phyloP scores from a whole-genome alignment of 2,797 vertebrate species.

The Austrolebias charrua region DNA sequence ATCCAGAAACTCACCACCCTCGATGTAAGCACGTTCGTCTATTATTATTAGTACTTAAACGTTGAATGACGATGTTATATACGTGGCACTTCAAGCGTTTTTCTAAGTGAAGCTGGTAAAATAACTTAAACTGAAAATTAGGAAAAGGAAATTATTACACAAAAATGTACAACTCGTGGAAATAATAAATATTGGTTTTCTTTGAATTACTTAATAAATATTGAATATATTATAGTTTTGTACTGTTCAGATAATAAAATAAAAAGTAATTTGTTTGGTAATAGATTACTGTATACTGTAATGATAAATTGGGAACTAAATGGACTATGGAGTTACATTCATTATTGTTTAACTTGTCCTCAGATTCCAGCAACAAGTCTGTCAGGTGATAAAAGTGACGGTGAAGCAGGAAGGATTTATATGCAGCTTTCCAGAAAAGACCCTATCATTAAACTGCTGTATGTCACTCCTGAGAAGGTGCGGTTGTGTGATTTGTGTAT shows the following conservation, averaged over 20 bases:
- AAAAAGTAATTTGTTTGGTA: too few species aligned
- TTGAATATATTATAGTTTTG: too few species aligned
- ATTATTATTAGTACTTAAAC: neutral
- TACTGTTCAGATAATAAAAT: neutral
- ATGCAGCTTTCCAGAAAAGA: conserved; percentile 94
- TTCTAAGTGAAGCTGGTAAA: too few species aligned
- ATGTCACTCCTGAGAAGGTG: conserved; percentile 98
- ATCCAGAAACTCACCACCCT: conserved; percentile 94
- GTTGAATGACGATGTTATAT: neutral
- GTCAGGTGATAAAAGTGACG: conserved; percentile 89
- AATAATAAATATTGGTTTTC: too few species aligned
- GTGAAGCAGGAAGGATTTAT: conserved; percentile 88
- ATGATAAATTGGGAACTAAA: too few species aligned
- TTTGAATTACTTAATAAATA: too few species aligned
- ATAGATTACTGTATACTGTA: too few species aligned
- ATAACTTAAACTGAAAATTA: neutral
- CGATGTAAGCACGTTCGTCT: conserved; percentile 83
- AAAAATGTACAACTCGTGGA: too few species aligned
- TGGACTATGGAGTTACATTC: neutral
- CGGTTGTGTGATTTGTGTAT: conserved; percentile 9
- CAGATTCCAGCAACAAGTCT: conserved; percentile 93
- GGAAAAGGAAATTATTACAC: too few species aligned
- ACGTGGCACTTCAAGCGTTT: too few species aligned
- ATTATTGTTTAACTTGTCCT: neutral
- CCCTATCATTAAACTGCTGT: conserved; percentile 93